phyloP scores from a whole-genome alignment of 2,113 vertebrate species.

The Glareola pratincola region DNA sequence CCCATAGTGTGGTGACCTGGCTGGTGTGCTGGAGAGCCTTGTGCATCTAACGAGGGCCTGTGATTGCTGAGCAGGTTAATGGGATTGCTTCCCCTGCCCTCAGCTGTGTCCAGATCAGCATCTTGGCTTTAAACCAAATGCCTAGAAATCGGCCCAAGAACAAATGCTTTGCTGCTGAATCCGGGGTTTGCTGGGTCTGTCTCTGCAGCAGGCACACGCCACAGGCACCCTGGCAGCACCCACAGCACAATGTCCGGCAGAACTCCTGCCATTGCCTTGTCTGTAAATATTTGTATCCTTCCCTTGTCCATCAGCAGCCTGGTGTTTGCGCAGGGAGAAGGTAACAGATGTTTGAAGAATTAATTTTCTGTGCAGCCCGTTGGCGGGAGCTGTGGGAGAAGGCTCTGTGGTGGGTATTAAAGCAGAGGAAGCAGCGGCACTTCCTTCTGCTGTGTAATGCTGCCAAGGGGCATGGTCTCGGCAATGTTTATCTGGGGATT shows the following conservation, averaged over 20 bases:
- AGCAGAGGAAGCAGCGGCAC: neutral
- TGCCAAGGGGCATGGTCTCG: neutral
- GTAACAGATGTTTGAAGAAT: neutral
- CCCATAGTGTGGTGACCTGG: neutral
- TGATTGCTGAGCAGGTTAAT: neutral
- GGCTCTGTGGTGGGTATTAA: neutral
- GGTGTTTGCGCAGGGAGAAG: conserved; percentile 30
- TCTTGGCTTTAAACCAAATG: neutral
- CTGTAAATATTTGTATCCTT: conserved; percentile 63
- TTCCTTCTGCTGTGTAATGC: neutral
- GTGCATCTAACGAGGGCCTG: neutral
- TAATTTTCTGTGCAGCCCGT: neutral
- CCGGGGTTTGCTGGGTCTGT: neutral
- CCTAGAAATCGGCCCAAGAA: neutral
- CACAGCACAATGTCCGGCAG: neutral
- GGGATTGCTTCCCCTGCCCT: neutral
- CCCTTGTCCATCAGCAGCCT: neutral
- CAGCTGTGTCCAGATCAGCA: neutral
- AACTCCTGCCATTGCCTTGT: neutral
- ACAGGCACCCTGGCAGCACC: neutral
- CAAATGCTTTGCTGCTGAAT: neutral
- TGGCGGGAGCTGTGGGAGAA: neutral
- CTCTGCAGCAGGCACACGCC: neutral
- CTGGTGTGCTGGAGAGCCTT: neutral
- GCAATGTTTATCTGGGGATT: neutral